Conservation (phyloP, 2,797 vertebrate species). For the Limosa lapponica region DNA sequence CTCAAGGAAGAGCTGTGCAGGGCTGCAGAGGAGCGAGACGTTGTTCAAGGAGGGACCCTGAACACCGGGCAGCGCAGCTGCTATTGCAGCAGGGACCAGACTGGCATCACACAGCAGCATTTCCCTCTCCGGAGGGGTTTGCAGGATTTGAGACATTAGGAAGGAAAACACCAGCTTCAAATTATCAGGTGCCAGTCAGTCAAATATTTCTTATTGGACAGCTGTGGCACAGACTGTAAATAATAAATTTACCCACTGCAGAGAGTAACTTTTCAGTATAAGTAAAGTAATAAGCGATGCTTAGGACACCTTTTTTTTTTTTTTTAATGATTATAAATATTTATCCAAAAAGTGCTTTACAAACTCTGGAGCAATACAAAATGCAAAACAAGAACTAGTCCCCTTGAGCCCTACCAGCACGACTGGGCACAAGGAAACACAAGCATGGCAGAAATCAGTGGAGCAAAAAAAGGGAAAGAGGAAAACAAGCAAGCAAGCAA, state of each 20-base stretch:
- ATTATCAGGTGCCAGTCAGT: background rate
- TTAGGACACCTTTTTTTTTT: background rate
- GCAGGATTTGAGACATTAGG: background rate
- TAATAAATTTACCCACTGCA: background rate
- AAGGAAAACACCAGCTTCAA: background rate
- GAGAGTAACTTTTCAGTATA: background rate
- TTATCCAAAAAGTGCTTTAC: background rate
- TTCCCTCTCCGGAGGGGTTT: background rate
- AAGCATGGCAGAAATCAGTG: background rate
- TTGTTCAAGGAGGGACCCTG: background rate
- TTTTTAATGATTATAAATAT: background rate
- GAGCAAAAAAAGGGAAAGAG: background rate
- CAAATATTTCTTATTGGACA: background rate
- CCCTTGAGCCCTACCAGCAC: background rate
- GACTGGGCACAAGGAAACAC: background rate
- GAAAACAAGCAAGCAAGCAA: background rate
- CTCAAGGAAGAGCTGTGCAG: background rate
- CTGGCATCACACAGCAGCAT: background rate
- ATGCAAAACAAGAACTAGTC: background rate
- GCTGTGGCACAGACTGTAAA: background rate
- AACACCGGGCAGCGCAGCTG: background rate
- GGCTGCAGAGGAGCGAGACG: background rate
- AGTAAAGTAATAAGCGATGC: background rate
- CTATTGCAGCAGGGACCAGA: background rate
- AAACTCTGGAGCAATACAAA: background rate